Evolutionary conservation across 2,888 invertebrate species (phyloP), one percentile per base, ranked within the genome.

Genomic region (Megaustenia siamemsis): DNA sequence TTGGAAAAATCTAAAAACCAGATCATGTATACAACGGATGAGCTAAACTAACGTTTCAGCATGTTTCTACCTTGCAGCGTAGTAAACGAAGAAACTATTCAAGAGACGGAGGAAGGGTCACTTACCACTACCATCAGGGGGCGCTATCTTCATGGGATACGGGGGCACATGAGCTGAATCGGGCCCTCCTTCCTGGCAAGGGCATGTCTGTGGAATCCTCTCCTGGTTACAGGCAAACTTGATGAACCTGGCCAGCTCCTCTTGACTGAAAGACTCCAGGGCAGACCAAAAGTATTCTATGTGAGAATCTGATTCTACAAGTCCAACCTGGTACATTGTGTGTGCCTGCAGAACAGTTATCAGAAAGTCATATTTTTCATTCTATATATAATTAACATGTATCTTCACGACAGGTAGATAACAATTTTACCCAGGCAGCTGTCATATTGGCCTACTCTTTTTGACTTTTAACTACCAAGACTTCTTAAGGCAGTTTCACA

Each of bases 171-270:
- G 93, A 15, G 92, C 91, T 0, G 93, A 90, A 78, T 93, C 93
- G 0, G 90, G 84, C 0, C 91, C 91, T 2, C 93, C 93, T 79
- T 92, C 92, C 78, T 90, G 90, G 87, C 93, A 93, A 0, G 93
- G 93, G 86, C 93, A 93, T 6, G 90, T 91, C 89, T 91, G 92
- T 5, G 93, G 94, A 24, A 94, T 92, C 45, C 94, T 90, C 82
- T 94, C 93, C 89, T 94, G 94, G 90, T 93, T 94, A 88, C 93
- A 93, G 32, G 93, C 92, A 90, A 94, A 94, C 89, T 93, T 93
- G 86, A 94, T 92, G 88, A 94, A 94, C 80, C 90, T 89, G 73
- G 91, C 89, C 84, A 94, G 88, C 78, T 94, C 93, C 68, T 93
- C 93, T 84, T 91, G 90, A 66, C 91, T 91, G 32, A 94, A 89